Evolutionary conservation across 1,140 invertebrate genomes (phyloP), one percentile per base, ranked within the genome.

Genomic region (Megathymus violae): DNA sequence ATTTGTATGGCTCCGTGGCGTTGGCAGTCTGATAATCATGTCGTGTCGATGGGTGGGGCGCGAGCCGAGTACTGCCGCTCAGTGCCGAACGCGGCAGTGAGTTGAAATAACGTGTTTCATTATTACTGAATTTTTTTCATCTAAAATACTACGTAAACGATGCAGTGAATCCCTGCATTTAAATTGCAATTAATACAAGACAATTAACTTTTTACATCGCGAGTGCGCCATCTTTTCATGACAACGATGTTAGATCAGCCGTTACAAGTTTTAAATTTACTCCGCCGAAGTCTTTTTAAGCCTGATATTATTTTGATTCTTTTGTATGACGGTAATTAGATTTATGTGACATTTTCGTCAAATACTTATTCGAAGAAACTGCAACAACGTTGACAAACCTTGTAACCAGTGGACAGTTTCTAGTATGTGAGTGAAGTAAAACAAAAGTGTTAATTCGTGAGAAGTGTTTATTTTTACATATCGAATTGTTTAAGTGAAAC

Each of bases 211-310:
- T 58, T 34, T 58, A 46, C 11, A 13, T 46, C 41, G 25, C 54
- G 54, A 46, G 54, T 58, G 54, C 54, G 54, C 59, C 34, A 58
- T 34, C 31, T 40, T 46, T 46, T 46, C 54, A 19, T 58, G 54
- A 70, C 71, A 78, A 90, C 78, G 73, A 91, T 91, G 88, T 75
- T 82, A 84, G 73, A 77, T 73, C 82, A 76, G 85, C 80, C 80
- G 77, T 82, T 80, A 48, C 81, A 84, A 81, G 79, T 85, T 82
- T 86, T 78, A 46, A 88, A 85, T 80, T 70, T 77, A 67, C 73
- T 80, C 64, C 85, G 80, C 13, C 76, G 80, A 63, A 78, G 76
- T 81, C 74, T 85, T 14, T 74, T 83, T 43, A 75, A 85, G 61
- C 84, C 80, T 46, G 82, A 89, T 74, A 81, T 71, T 15, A 71